Evolutionary conservation across 1,140 invertebrate genomes (phyloP), one percentile per base, ranked within the genome.

Genomic region (Macrobrachium rosenbergii): DNA sequence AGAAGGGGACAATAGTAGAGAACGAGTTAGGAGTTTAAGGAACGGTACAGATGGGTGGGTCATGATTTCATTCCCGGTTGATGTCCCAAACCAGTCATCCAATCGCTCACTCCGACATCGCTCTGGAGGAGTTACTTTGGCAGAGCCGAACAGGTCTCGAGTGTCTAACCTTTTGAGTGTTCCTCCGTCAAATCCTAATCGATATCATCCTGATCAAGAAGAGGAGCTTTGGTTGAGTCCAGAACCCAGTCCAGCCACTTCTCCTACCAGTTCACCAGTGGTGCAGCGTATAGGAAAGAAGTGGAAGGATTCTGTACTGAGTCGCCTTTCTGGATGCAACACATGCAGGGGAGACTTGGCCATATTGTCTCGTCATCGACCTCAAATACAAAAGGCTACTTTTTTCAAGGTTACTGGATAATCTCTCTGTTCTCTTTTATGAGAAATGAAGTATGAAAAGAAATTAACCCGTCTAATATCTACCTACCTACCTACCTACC

Each of bases 131-230:
- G 75, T 19, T 52, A n/a, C 75, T 21, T 5, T 77, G 43, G 43
- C 59, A 43, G 10, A 21, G 45, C 37, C 43, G 75, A 21, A 76
- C 8, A 28, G 23, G 7, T 16, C n/a, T 11, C 1, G n/a, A 67
- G 37, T 63, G 60, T 17, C 79, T 52, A 64, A 16, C 62, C 64
- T n/a, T 64, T 14, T 59, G 43, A 77, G 17, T 28, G 37, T 77
- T 11, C 59, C 85, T 7, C 58, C n/a, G 14, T 78, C 85, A 21
- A 76, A 52, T 64, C 85, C 81, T 11, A 80, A 87, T 52, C 85
- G 85, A 11, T 21, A 82, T 60, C 85, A 87, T 59, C 85, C 85
- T 17, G 85, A 64, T 64, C 77, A 86, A 79, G 83, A 87, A 23
- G 79, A 76, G 59, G 85, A 82, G 43, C 82, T 77, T 12, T 82